Base-by-base conservation (phyloP, 2,797 vertebrate species). In the Psittacula echo region DNA sequence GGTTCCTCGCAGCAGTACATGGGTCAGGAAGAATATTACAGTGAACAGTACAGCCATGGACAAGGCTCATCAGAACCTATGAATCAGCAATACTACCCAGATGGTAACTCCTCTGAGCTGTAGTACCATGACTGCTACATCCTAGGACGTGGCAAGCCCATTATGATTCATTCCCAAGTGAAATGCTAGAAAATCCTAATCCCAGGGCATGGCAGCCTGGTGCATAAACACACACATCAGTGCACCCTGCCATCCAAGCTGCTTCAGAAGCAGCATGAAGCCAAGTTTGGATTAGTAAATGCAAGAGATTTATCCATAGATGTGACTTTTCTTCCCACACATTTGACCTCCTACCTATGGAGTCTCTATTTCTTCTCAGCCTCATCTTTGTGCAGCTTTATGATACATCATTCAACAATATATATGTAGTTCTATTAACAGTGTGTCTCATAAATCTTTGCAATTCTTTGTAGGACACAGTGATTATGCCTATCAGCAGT, bases 21-120 rank as follows among this genome's bases (percentile, higher is more conserved):
- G 98, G 99, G 99, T 95, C 99, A 99, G 97, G 99, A 99, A 45
- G 99, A 99, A 89, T 99, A 99, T 98, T 99, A 99, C 97, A 98
- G 98, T 68, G 99, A 99, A 97, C 99, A 99, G 97, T 99, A 99
- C 93, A 98, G 99, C 95, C 99, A 99, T 90, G 97, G 98, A 97
- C 99, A 99, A 98, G 98, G 98, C 82, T 98, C 99, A 68, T 98
- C 98, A 71, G 98, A 99, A 97, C 98, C 99, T 80, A 98, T 99
- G 98, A 99, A 98, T 97, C 99, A 99, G 98, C 99, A 99, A 95
- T 99, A 99, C 98, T 99, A 99, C 91, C 98, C 99, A 17, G 99
- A 99, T 87, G 99, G 99, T 99, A 99, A 99, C 94, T 98, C 94
- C 91, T 92, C 85, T 34, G 32, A 83, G 30, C 48, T 50, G 61